phyloP scores from a whole-genome alignment of 2,888 invertebrate species.

The Proisotoma minuta region DNA sequence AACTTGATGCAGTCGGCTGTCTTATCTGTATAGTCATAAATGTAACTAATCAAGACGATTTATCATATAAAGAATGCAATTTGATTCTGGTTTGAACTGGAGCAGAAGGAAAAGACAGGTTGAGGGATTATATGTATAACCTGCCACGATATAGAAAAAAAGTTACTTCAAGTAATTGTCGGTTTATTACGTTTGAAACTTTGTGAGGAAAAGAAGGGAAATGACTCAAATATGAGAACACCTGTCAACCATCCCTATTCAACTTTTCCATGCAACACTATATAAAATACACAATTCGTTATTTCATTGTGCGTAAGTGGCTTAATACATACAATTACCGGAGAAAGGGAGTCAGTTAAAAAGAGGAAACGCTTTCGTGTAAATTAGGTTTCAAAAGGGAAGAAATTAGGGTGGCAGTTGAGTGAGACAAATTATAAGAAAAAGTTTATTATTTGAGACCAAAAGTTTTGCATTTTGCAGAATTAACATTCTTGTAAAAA shows the following conservation, averaged over 20 bases:
- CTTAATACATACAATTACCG: constrained; percentile 3
- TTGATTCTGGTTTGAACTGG: background rate
- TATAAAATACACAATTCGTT: background rate
- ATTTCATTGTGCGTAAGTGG: constrained; percentile 2
- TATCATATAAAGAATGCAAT: background rate
- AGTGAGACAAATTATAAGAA: too few species aligned
- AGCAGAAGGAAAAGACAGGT: background rate
- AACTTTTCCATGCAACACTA: background rate
- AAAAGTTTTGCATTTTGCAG: too few species aligned
- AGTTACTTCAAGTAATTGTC: background rate
- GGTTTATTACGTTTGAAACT: constrained; percentile 2
- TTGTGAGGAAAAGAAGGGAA: background rate
- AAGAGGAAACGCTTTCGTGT: constrained; percentile 3
- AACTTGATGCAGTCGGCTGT: background rate
- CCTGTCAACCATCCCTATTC: background rate
- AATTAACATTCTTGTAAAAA: too few species aligned
- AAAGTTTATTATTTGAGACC: too few species aligned
- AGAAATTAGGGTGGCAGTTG: too few species aligned
- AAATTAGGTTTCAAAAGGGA: constrained; percentile 3
- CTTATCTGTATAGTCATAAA: background rate
- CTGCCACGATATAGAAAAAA: background rate
- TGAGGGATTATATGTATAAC: background rate
- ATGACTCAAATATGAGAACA: constrained; percentile 6
- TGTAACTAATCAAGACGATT: background rate
- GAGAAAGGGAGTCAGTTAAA: background rate